Evolutionary conservation across 1,140 invertebrate species (phyloP), one percentile per base, ranked within the genome.

Genomic region (Euwallacea fornicatus): DNA sequence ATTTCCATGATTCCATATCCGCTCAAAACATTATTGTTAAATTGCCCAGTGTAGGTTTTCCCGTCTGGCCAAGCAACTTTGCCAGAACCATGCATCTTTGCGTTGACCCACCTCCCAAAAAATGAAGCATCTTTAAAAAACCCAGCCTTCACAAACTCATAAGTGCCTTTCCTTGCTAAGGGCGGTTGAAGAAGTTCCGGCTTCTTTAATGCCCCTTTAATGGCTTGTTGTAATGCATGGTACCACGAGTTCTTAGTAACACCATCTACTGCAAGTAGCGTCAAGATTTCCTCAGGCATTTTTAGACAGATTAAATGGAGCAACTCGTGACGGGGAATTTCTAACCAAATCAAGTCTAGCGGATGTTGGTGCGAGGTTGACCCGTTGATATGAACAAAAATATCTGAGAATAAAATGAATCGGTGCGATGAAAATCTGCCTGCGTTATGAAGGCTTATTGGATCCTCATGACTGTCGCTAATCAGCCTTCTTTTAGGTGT

Each of bases 11-110:
- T 86, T 9, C 90, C 90, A 78, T 83, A 88, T 46, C 93, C 93
- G 81, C 91, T 88, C 66, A 92, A 87, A 15, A 87, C 81, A 71
- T 92, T 92, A 74, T 92, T 85, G 60, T 88, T 83, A 80, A 96
- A 93, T 70, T 92, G 88, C 0, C 94, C 94, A 46, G 86, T 86
- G 77, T 94, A 95, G 55, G 86, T 83, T 73, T 87, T 88, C 1
- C 92, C 92, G 83, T 96, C 93, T 6, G 86, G 81, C 91, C 92
- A 96, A 77, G 89, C 87, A 42, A 96, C 79, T 81, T 90, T 90
- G 3, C 94, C 94, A 74, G 85, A 84, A 9, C 93, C 94, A 81
- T 96, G 91, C 73, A 94, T 83, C 76, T 94, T 91, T 2, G 91
- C 93, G 79, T 88, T 89, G 11, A 90, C 80, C 93, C 93, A 95